Evolutionary conservation across 2,888 invertebrate genomes (phyloP).

Genomic region (Siphonodentalium dalli): DNA sequence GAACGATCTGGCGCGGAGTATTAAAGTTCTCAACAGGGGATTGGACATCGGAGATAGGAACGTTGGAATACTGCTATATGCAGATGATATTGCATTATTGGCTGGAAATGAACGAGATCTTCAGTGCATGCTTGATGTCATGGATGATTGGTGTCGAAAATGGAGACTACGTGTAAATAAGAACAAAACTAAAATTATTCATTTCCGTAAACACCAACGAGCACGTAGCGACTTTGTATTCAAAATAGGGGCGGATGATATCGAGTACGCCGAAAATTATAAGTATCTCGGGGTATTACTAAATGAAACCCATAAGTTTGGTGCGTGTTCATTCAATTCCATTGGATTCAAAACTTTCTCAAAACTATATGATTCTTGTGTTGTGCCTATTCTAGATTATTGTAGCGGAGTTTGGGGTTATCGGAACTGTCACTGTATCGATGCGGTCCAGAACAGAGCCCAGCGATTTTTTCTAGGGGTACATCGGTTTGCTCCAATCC

Average conservation of each 20-base stretch:
- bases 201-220: neutral
- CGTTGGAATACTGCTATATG: conserved; percentile 1
- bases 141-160: neutral
- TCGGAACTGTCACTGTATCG: too few relatives aligned
- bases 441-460: too few relatives aligned
- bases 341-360: too few relatives aligned
- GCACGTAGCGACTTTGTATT: neutral
- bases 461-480: too few relatives aligned
- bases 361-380: too few relatives aligned
- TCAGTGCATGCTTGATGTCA: neutral
- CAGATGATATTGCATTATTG: neutral
- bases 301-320: neutral
- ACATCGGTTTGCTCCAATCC: too few relatives aligned
- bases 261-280: neutral
- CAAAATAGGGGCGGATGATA: neutral
- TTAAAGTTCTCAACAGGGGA: too few relatives aligned
- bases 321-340: too few relatives aligned
- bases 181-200: neutral
- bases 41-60: too few relatives aligned
- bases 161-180: neutral
- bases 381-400: too few relatives aligned
- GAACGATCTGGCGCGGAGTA: too few relatives aligned
- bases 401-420: too few relatives aligned
- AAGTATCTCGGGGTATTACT: neutral
- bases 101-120: neutral